Evolutionary conservation across 2,113 vertebrate species (phyloP).

Genomic region (Thermophis baileyi): DNA sequence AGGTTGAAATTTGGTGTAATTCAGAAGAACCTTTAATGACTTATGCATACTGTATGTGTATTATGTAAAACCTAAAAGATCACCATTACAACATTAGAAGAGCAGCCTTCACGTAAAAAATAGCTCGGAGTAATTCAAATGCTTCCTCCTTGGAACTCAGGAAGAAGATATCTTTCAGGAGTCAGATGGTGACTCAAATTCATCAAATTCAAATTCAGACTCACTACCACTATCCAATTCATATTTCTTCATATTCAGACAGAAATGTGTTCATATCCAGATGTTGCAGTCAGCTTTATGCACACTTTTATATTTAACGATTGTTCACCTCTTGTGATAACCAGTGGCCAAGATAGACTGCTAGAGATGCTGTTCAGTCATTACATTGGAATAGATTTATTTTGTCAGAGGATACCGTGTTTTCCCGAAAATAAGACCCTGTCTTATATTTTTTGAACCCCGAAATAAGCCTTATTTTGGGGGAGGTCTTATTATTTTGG

Average conservation of each 20-base stretch:
- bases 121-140: neutral
- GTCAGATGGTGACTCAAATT: too few relatives aligned
- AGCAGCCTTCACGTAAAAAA: constrained; percentile 33
- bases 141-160: neutral
- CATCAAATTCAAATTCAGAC: neutral
- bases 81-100: constrained; percentile 10
- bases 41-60: constrained; percentile 10
- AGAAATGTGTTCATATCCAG: neutral
- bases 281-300: neutral
- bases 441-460: too few relatives aligned
- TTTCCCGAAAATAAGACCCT: too few relatives aligned
- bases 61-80: constrained; percentile 17
- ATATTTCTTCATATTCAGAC: neutral
- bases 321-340: neutral
- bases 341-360: neutral
- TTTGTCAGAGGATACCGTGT: neutral
- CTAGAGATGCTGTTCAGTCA: neutral
- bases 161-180: neutral
- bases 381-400: neutral
- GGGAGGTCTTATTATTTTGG: too few relatives aligned
- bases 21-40: constrained; percentile 27
- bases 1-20: constrained; percentile 32
- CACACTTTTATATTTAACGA: neutral
- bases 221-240: neutral
- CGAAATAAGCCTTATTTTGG: too few relatives aligned